Evolutionary conservation across 2,797 vertebrate species (phyloP).

Genomic region (Catamblyrhynchus diadema): DNA sequence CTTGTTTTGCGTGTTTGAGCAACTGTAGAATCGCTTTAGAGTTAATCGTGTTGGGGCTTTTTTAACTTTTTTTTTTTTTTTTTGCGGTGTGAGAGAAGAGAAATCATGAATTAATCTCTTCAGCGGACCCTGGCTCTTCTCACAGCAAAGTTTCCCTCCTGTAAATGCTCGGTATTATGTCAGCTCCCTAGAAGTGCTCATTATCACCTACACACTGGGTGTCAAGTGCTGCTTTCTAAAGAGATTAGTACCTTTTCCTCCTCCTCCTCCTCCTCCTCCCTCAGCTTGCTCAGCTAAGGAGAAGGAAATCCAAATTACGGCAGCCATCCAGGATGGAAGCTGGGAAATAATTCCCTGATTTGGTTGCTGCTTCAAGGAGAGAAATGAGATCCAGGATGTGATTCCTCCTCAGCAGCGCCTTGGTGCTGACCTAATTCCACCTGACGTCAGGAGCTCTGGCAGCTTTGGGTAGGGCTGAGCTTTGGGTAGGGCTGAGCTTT

Average conservation of each 20-base stretch:
- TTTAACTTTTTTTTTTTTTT: neutral
- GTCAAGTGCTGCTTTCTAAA: conserved; percentile 57
- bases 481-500: neutral
- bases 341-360: neutral
- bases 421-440: neutral
- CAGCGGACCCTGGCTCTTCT: neutral
- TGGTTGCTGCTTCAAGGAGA: neutral
- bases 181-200: conserved; percentile 49
- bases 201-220: conserved; percentile 52
- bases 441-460: neutral
- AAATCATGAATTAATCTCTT: conserved; percentile 46
- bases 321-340: neutral
- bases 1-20: neutral
- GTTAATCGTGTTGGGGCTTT: neutral
- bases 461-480: neutral
- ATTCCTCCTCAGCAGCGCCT: neutral
- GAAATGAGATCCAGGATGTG: neutral
- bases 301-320: conserved; percentile 14
- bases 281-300: conserved; percentile 16
- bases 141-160: neutral
- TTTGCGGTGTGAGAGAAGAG: neutral
- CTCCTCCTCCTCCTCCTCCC: conserved; percentile 14
- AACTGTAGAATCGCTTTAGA: neutral
- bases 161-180: conserved; percentile 4
- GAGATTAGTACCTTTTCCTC: conserved; percentile 42